A percentile compares a stretch with the other conserved stretches of the same genome.
phyloP scores from a whole-genome alignment of 2,888 invertebrate genomes.

The Leptopilina syphax region DNA sequence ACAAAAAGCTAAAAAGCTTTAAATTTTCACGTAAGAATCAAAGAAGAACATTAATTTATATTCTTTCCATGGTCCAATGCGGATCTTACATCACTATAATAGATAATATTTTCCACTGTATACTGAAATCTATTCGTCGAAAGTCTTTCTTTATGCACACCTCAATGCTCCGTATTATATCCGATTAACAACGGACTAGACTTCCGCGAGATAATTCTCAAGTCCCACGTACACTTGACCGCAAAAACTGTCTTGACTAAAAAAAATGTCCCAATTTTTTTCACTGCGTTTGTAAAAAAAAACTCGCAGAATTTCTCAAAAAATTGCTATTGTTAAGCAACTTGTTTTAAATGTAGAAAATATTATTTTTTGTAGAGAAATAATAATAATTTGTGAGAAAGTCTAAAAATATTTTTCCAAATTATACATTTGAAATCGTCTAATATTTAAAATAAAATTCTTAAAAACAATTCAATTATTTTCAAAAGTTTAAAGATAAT shows the following conservation, averaged over 20 bases:
- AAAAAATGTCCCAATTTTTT: neutral
- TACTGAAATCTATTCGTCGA: neutral
- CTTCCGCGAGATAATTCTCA: conserved; percentile 13
- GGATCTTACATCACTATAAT: conserved; percentile 11
- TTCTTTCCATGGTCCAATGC: conserved; percentile 23
- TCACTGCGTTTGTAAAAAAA: neutral
- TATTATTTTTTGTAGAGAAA: too few relatives aligned
- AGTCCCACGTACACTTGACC: neutral
- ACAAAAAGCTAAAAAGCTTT: conserved; percentile 1
- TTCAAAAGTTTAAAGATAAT: too few relatives aligned
- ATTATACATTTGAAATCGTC: too few relatives aligned
- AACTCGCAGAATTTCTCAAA: neutral
- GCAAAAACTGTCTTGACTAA: neutral
- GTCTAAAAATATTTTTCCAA: too few relatives aligned
- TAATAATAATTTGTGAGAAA: too few relatives aligned
- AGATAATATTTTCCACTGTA: conserved; percentile 8
- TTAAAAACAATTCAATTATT: too few relatives aligned
- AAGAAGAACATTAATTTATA: conserved; percentile 21
- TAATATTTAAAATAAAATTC: too few relatives aligned
- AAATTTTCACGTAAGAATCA: conserved; percentile 11
- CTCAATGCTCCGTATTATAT: neutral
- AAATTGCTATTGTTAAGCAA: too few relatives aligned
- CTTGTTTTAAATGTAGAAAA: too few relatives aligned
- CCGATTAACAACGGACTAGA: conserved; percentile 11
- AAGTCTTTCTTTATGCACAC: conserved; percentile 25